Evolutionary conservation across 2,888 invertebrate species (phyloP), one percentile per base, ranked within the genome.

Genomic region (Hypsopygia costalis): DNA sequence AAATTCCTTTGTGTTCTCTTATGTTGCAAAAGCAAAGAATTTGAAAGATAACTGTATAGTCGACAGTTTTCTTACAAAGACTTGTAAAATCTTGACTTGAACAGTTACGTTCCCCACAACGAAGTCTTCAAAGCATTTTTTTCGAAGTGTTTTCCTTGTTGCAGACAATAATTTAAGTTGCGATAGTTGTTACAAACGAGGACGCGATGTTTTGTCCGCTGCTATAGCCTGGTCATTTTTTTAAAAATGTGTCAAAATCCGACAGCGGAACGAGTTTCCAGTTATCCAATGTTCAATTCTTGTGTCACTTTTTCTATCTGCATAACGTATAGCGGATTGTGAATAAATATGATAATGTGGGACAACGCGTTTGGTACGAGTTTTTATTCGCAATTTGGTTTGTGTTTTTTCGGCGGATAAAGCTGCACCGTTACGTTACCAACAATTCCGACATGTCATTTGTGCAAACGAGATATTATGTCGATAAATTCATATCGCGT

Each of bases 341-440:
- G 63, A 66, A 72, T 73, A 73, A 74, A 76, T 77, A 69, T 69
- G 70, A 64, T 60, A 55, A 58, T 62, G 44, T 51, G 42, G 52
- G 46, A 59, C 58, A 56, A 16, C 16, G 47, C 57, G 49, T 55
- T 50, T 53, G 47, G 50, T 47, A 51, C 62, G 43, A 29, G 40
- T 65, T 71, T 72, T 64, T 59, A 59, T 58, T 53, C 46, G 43
- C 44, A 44, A 55, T 64, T 53, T 54, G 46, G 51, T 65, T 60
- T 63, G 58, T 58, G 52, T 65, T 62, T 66, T 56, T 62, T 52
- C 49, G 42, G 43, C 49, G 59, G 58, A 69, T 72, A 66, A 61
- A 61, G 64, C 62, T 60, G 59, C 55, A 46, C 46, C 39, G 40
- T 42, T 46, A 47, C 40, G 39, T 22, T 54, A 55, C 53, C 49